Percentiles rank a stretch among this genome's conserved stretches.
Evolutionary conservation across 2,888 invertebrate genomes (phyloP).

Genomic region (Heliconius ismenius): DNA sequence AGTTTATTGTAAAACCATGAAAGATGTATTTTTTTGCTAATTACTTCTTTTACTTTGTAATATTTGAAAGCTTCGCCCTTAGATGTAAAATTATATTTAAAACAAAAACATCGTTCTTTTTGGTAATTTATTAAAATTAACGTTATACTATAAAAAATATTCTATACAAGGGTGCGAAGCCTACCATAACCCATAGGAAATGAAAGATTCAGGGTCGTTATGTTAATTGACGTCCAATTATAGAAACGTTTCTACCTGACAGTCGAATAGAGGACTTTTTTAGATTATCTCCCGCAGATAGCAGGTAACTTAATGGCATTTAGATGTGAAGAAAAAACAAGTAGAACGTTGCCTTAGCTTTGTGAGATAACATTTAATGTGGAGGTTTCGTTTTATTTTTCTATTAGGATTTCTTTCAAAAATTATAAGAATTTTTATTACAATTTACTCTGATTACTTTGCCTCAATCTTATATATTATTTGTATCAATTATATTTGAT

Average conservation of each 20-base stretch:
- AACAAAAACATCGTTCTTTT: no score
- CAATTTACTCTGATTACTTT: background rate
- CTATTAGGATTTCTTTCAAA: no score
- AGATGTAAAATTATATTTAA: no score
- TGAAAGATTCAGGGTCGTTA: conserved; percentile 36
- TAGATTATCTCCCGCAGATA: conserved; percentile 40
- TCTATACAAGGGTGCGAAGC: conserved; percentile 45
- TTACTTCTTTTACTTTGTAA: background rate
- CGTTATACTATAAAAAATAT: conserved; percentile 19
- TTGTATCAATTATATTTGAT: no score
- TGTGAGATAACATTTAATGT: conserved; percentile 11
- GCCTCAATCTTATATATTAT: no score
- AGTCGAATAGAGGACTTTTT: conserved; percentile 36
- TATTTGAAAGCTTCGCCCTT: background rate
- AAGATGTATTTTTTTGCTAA: background rate
- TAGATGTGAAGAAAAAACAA: conserved; percentile 30
- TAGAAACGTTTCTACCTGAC: conserved; percentile 35
- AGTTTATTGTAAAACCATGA: background rate
- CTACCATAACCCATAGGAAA: conserved; percentile 44
- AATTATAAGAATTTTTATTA: background rate
- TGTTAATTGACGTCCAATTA: conserved; percentile 45
- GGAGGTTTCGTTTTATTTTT: background rate
- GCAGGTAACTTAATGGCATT: conserved; percentile 37
- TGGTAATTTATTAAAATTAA: background rate
- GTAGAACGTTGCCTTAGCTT: conserved; percentile 1